Base-by-base conservation (phyloP, 2,888 invertebrate genomes). In the Sipunculus nudus region DNA sequence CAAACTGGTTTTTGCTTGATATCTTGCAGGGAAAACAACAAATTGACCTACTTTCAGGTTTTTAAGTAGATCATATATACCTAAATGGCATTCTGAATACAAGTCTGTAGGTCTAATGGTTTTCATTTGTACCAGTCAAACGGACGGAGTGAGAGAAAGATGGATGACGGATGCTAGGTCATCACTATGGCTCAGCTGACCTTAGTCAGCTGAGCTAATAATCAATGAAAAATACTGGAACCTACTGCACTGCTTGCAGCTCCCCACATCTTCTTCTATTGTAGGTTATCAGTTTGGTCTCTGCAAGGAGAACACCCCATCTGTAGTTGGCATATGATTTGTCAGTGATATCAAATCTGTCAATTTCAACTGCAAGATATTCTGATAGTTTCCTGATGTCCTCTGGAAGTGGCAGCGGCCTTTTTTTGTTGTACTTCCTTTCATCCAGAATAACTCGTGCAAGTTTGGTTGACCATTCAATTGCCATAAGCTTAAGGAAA, bases 231-330 rank as follows among this genome's bases (percentile, higher is more conserved):
- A 55, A 29, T 23, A 50, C 40, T 8, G 13, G 50, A 19, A 54
- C 59, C 50, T 49, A 68, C 65, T 39, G 61, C 48, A 68, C 46
- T 43, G 65, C 65, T 39, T 66, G 61, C 10, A 68, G 55, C 58
- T 68, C 65, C 32, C 65, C 63, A 48, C 63, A 59, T 31, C 68
- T 54, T 45, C 68, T 61, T 28, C 65, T 43, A 41, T 68, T 68
- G 53, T 61, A 68, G 32, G 58, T 48, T 10, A 63, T 55, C 3
- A 68, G 23, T 39, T 63, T 47, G 26, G 65, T 49, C 49, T 61
- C 49, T 26, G 62, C 40, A 6, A 68, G 46, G 10, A 59, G 38
- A 10, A 55, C 63, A 43, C 45, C 52, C 41, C 41, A 49, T 31
- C 59, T 26, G 57, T 46, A 66, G 29, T 56, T 64, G 21, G 26